Conservation (phyloP, 2,113 vertebrate genomes). For the Elaphurus davidianus region DNA sequence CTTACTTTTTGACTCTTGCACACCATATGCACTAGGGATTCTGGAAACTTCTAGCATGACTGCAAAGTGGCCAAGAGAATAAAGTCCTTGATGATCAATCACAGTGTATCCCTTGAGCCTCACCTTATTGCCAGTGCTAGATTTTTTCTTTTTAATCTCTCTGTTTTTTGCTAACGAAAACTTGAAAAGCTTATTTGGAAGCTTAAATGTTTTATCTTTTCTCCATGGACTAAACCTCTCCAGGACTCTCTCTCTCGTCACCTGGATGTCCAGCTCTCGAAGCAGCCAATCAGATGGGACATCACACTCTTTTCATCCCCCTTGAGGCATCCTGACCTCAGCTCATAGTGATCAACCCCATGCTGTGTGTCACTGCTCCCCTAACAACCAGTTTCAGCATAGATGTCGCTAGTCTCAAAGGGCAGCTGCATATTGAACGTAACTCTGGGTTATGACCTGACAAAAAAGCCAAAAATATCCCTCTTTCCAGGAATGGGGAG, state of each 20-base stretch:
- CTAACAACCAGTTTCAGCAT: slow-evolving; percentile 79
- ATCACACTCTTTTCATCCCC: slow-evolving; percentile 81
- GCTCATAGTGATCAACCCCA: slow-evolving; percentile 73
- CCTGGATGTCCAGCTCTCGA: slow-evolving; percentile 83
- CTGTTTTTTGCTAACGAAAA: slow-evolving; percentile 81
- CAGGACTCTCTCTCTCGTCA: slow-evolving; percentile 71
- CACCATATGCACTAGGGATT: slow-evolving; percentile 88
- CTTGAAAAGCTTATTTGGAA: slow-evolving; percentile 84
- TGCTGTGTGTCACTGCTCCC: slow-evolving; percentile 80
- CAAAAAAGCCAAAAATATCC: slow-evolving; percentile 83
- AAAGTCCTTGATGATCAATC: slow-evolving; percentile 81
- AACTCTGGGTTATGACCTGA: slow-evolving; percentile 81
- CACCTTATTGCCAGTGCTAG: slow-evolving; percentile 85
- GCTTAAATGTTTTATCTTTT: slow-evolving; percentile 84
- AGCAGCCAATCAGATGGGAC: slow-evolving; percentile 85
- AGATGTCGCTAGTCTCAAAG: slow-evolving; percentile 82
- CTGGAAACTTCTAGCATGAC: slow-evolving; percentile 84
- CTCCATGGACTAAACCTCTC: slow-evolving; percentile 81
- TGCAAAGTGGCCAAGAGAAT: slow-evolving; percentile 84
- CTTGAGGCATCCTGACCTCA: slow-evolving; percentile 79
- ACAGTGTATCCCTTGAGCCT: slow-evolving; percentile 85
- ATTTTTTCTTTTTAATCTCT: slow-evolving; percentile 81
- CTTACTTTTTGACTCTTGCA: slow-evolving; percentile 83
- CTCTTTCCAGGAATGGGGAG: slow-evolving; percentile 78
- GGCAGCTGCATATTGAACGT: slow-evolving; percentile 82